Evolutionary conservation across 64 coral and sea anemone genomes (phyloP).

Genomic region (Hydrozoanthus tunicans): DNA sequence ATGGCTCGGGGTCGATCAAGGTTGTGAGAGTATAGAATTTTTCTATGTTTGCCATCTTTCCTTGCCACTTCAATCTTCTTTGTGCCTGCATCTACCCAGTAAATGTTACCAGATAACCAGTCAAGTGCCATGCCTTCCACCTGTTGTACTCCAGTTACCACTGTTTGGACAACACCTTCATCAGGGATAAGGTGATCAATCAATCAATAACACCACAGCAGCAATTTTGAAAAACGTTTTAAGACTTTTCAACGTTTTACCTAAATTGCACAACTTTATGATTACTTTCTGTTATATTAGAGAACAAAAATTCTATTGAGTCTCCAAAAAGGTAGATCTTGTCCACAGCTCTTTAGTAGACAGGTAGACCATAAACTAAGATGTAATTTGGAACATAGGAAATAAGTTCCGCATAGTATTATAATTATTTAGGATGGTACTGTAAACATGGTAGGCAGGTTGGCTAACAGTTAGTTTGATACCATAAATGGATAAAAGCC

Average conservation of each 20-base stretch:
- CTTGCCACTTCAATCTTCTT: constrained; percentile 96
- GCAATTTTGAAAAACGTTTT: neutral
- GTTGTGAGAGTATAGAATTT: constrained; percentile 54
- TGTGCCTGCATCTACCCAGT: constrained; percentile 89
- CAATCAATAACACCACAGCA: neutral
- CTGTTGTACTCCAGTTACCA: constrained; percentile 71
- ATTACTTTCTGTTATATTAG: too few relatives aligned
- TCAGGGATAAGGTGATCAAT: neutral
- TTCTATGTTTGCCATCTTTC: constrained; percentile 85
- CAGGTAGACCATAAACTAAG: too few relatives aligned
- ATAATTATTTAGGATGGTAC: neutral
- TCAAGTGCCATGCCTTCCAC: constrained; percentile 92
- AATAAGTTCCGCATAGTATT: too few relatives aligned
- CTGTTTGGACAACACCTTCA: constrained; percentile 66
- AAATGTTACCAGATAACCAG: constrained; percentile 90
- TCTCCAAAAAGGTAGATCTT: too few relatives aligned
- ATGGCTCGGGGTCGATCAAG: constrained; percentile 91
- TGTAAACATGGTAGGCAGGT: neutral
- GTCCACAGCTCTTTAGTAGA: too few relatives aligned
- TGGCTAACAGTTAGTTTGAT: too few relatives aligned
- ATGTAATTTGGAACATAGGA: too few relatives aligned
- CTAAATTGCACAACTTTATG: too few relatives aligned
- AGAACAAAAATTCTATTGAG: too few relatives aligned
- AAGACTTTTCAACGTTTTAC: neutral
- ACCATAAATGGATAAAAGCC: too few relatives aligned